phyloP scores from a whole-genome alignment of 1,140 invertebrate species.

The Formica selysi region DNA sequence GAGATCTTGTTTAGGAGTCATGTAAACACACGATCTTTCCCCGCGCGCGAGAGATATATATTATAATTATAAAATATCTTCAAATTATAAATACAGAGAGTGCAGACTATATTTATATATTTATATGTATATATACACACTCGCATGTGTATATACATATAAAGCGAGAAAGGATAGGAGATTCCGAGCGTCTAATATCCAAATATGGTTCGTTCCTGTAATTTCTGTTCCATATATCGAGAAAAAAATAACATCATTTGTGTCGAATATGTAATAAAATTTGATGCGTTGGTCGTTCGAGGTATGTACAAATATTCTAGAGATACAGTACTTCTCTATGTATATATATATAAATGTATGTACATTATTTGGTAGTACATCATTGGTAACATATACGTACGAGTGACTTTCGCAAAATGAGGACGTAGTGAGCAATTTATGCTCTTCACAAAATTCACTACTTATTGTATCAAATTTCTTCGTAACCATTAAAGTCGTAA shows the following conservation, averaged over 20 bases:
- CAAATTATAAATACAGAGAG: conserved; percentile 40
- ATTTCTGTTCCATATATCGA: conserved; percentile 5
- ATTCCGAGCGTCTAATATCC: not conserved
- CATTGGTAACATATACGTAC: conserved; percentile 75
- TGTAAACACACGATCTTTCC: conserved; percentile 14
- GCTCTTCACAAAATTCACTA: conserved; percentile 52
- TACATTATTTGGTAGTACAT: conserved; percentile 81
- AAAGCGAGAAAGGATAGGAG: conserved; percentile 22
- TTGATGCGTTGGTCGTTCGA: conserved; percentile 40
- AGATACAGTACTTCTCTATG: not conserved
- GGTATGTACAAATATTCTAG: conserved; percentile 46
- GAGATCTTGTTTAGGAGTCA: not conserved
- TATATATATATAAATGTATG: conserved; percentile 61
- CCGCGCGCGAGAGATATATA: not conserved
- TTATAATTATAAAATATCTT: conserved; percentile 48
- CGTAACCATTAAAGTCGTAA: conserved; percentile 1
- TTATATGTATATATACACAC: conserved; percentile 12
- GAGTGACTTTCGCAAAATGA: conserved; percentile 62
- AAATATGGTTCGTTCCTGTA: not conserved
- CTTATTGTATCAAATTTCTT: conserved; percentile 64
- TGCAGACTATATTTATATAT: conserved; percentile 4
- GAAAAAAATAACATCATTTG: conserved; percentile 23
- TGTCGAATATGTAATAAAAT: conserved; percentile 9
- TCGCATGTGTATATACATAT: conserved; percentile 26
- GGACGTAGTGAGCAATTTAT: conserved; percentile 63